Percentiles rank a stretch among this genome's conserved stretches.
Evolutionary conservation across 2,113 vertebrate genomes (phyloP).

Genomic region (Myiozetetes cayanensis): DNA sequence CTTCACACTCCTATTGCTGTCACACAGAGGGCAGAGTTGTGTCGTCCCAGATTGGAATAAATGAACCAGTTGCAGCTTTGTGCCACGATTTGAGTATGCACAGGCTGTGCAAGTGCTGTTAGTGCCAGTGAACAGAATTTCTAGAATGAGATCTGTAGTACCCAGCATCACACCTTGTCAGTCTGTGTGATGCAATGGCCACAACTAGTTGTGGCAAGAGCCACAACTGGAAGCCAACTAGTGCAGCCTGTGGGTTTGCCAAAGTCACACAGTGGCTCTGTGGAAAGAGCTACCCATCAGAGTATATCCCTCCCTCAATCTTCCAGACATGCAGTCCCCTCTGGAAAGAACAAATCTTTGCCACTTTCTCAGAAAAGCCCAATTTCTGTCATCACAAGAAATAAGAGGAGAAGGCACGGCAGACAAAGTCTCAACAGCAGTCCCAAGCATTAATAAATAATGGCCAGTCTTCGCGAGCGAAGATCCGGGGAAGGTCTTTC

Average conservation of each 20-base stretch:
- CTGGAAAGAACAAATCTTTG: neutral
- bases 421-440: neutral
- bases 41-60: neutral
- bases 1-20: neutral
- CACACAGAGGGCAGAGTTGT: neutral
- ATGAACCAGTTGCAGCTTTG: neutral
- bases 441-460: neutral
- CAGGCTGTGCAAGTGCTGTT: neutral
- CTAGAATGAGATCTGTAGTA: neutral
- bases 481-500: no score
- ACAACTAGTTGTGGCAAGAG: neutral
- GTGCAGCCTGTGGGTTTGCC: neutral
- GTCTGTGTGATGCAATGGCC: neutral
- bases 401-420: neutral
- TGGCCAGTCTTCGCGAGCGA: no score
- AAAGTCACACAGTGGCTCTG: accelerated
- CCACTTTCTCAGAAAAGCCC: neutral
- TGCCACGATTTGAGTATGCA: neutral
- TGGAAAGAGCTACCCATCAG: neutral
- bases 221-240: neutral
- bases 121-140: accelerated
- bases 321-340: neutral
- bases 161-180: neutral
- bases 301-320: neutral
- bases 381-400: neutral